Conservation (phyloP, 2,797 vertebrate species). For the Sparus aurata region DNA sequence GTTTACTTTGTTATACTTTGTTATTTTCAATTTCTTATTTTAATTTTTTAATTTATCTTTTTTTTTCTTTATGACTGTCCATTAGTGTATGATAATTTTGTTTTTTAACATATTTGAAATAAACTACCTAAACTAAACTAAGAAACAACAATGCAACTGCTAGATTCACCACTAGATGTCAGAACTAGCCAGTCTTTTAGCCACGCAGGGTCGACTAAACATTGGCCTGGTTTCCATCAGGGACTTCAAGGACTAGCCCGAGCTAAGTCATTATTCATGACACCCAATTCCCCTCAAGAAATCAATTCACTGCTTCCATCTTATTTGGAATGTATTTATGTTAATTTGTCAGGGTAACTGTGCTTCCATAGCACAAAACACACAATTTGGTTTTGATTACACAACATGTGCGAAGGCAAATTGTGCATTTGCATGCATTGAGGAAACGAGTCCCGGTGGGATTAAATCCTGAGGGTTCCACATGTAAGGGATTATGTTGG, state of each 20-base stretch:
- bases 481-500: slow-evolving; percentile 52
- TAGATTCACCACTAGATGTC: slow-evolving; percentile 71
- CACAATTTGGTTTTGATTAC: slow-evolving; percentile 65
- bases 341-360: slow-evolving; percentile 49
- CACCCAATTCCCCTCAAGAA: slow-evolving; percentile 61
- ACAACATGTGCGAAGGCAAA: slow-evolving; percentile 54
- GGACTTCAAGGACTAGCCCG: slow-evolving; percentile 49
- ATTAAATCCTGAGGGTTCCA: slow-evolving; percentile 47
- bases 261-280: slow-evolving; percentile 69
- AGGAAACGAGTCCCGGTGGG: slow-evolving; percentile 23
- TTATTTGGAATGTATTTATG: slow-evolving; percentile 69
- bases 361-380: slow-evolving; percentile 60
- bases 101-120: too few species aligned
- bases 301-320: slow-evolving; percentile 60
- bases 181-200: slow-evolving; percentile 40
- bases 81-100: too few species aligned
- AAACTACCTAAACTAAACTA: too few species aligned
- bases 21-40: too few species aligned
- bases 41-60: too few species aligned
- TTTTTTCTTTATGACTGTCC: too few species aligned
- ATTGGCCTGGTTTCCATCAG: slow-evolving; percentile 56
- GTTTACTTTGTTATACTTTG: too few species aligned
- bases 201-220: background rate
- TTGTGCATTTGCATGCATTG: slow-evolving; percentile 47
- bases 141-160: slow-evolving; percentile 15